Evolutionary conservation across 2,888 invertebrate species (phyloP), one percentile per base, ranked within the genome.

Genomic region (Nemapogon koenigi): DNA sequence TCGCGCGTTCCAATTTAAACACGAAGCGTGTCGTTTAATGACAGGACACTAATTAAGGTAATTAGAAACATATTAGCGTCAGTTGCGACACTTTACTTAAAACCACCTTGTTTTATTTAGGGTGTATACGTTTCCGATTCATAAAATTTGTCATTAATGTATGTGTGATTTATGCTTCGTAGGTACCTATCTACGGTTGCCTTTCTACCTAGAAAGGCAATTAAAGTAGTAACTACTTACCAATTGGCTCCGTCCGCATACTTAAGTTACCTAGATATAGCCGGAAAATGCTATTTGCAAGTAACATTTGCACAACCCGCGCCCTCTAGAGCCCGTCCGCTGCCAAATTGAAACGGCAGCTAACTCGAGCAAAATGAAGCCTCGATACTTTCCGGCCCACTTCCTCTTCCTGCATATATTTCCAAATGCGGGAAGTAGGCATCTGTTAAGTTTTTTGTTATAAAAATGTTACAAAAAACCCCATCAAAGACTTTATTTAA

Each of bases 1-100:
- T 57, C 52, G 52, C 57, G 61, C 56, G 58, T 57, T 65, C 62
- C 62, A 64, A 68, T 75, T 75, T 66, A 65, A 71, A 71, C 57
- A 55, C 53, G 64, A 50, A 62, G 52, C 55, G 58, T 64, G 59
- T 57, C 56, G 53, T 62, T 40, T 68, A 65, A 68, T 63, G 59
- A 53, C 55, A 60, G 64, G 60, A 59, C 59, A 61, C 67, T 68
- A 69, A 72, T 72, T 72, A 69, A 62, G 57, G 58, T 63, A 72
- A 73, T 73, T 67, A 65, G 59, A 63, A 62, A 62, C 59, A 62
- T 62, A 59, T 63, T 64, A 66, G 57, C 53, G 52, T 46, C 51
- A 52, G 18, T 13, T 19, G 18, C 3, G 10, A 33, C 6, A 22
- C 10, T 6, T 22, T 22, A 22, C 22, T 22, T 22, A 22, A 22